Evolutionary conservation across 1,140 invertebrate species (phyloP).

Genomic region (Hyphantria cunea): DNA sequence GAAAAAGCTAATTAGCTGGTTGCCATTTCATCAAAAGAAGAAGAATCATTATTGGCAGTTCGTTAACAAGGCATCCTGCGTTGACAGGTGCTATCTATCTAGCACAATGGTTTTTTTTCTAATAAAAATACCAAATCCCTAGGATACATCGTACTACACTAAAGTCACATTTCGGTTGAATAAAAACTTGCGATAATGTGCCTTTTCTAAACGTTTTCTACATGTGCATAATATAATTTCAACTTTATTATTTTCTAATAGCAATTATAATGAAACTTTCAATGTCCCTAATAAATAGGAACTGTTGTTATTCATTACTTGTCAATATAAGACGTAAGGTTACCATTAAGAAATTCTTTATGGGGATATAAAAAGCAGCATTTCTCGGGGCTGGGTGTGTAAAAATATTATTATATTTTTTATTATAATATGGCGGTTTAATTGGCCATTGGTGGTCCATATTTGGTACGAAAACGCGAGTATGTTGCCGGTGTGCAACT

Average conservation of each 20-base stretch:
- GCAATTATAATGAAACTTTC: neutral
- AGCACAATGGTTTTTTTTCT: too few relatives aligned
- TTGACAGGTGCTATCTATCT: too few relatives aligned
- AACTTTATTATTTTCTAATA: constrained; percentile 2
- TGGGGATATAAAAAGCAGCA: constrained; percentile 12
- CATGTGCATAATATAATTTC: too few relatives aligned
- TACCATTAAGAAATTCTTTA: constrained; percentile 26
- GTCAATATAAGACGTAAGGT: constrained; percentile 18
- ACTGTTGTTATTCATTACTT: constrained; percentile 1
- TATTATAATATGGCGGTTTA: constrained; percentile 23
- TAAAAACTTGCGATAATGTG: too few relatives aligned
- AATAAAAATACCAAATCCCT: too few relatives aligned
- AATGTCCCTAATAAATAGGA: constrained; percentile 6
- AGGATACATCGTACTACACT: too few relatives aligned
- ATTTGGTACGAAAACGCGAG: constrained; percentile 13
- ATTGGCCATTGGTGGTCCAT: constrained; percentile 19
- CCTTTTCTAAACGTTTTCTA: too few relatives aligned
- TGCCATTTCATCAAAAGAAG: too few relatives aligned
- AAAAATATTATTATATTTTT: constrained; percentile 25
- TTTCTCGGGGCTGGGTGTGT: constrained; percentile 15
- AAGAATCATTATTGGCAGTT: too few relatives aligned
- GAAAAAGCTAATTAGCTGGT: too few relatives aligned
- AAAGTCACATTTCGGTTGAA: too few relatives aligned
- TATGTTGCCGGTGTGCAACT: constrained; percentile 12
- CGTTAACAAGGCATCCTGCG: too few relatives aligned